Base-by-base conservation (phyloP, 2,888 invertebrate genomes). In the Merodon equestris region DNA sequence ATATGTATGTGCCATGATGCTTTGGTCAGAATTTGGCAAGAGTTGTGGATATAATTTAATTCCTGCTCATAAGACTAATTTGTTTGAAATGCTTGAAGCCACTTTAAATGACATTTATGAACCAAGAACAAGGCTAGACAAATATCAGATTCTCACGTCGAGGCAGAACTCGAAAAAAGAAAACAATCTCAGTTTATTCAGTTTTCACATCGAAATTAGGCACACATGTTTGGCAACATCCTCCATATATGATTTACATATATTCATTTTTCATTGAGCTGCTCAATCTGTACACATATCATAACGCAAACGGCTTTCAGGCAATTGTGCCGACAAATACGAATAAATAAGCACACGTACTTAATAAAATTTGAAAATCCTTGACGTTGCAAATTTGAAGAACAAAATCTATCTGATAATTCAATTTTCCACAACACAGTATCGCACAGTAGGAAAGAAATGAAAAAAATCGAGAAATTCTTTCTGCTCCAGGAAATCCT, bases 341-440 rank as follows among this genome's bases (percentile, higher is more conserved):
- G 68, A 70, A 51, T 68, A 79, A 79, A 74, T 70, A 74, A 74
- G 74, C 79, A 79, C 79, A 79, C 79, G 79, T 79, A 74, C 79
- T 68, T 64, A 79, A 79, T 79, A 74, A 74, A 70, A 79, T 74
- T 68, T 70, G 9, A 15, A 64, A 74, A 79, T 74, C 50, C 74
- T 79, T 79, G 74, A 79, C 79, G 79, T 74, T 74, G 79, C 79
- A 74, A 67, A 79, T 74, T 74, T 61, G 34, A 54, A 79, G 74
- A 68, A 68, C 74, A 74, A 70, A 79, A 79, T 79, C 74, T 50
- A 53, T 74, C 79, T 70, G 79, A 79, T 79, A 79, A 79, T 79
- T 79, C 79, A 79, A 79, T 79, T 79, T 79, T 79, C 77, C 58
- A 63, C 61, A 77, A 77, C 51, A 67, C 18, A 68, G 58, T 27